phyloP scores from a whole-genome alignment of 2,888 invertebrate genomes.

The Aphodius granarius region DNA sequence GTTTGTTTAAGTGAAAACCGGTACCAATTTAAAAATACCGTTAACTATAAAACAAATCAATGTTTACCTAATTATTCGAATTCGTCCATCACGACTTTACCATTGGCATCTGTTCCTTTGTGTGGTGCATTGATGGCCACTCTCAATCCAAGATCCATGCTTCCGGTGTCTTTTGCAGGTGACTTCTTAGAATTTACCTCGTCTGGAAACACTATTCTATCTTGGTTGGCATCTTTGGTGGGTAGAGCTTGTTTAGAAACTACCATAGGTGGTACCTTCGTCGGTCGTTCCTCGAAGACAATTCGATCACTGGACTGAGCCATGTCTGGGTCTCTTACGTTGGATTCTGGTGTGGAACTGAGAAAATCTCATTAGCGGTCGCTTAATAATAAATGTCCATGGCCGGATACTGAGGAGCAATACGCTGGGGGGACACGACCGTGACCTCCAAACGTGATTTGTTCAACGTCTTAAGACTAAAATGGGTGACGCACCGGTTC shows the following conservation, averaged over 20 bases:
- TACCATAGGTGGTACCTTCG: neutral
- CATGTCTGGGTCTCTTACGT: neutral
- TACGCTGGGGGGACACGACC: neutral
- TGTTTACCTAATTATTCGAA: neutral
- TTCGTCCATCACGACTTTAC: neutral
- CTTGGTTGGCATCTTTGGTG: neutral
- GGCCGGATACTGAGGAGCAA: neutral
- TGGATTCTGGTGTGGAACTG: neutral
- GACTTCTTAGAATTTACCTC: neutral
- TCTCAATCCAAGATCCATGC: neutral
- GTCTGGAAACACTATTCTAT: neutral
- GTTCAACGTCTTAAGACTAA: neutral
- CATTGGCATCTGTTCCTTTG: neutral
- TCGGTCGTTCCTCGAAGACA: neutral
- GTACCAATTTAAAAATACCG: too few relatives aligned
- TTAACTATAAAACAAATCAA: too few relatives aligned
- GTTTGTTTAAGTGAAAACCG: too few relatives aligned
- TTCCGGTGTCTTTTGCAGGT: neutral
- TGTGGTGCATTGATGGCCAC: neutral
- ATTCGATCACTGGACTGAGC: neutral
- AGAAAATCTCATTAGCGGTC: neutral
- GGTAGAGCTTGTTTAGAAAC: neutral
- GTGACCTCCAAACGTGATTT: neutral
- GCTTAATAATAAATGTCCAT: neutral
- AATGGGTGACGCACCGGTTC: neutral